phyloP scores from a whole-genome alignment of 1,140 invertebrate species.

The Cotesia typhae region DNA sequence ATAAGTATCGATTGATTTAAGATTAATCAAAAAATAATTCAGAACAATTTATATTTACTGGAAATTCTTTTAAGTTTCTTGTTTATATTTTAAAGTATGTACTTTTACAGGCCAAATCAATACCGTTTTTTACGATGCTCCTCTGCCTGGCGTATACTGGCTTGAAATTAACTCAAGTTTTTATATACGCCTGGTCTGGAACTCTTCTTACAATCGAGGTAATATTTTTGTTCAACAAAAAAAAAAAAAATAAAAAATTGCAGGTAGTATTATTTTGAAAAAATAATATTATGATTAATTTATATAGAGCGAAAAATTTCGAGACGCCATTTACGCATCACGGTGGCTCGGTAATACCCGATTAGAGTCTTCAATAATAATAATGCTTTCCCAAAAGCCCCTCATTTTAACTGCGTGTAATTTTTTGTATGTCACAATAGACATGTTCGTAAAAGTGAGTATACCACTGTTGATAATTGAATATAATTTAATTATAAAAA shows the following conservation, averaged over 20 bases:
- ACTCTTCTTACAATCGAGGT: constrained; percentile 16
- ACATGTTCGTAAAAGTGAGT: constrained; percentile 42
- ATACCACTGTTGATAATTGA: too few relatives aligned
- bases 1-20: neutral
- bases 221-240: neutral
- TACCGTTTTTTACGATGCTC: neutral
- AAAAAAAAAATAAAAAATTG: too few relatives aligned
- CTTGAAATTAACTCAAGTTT: constrained; percentile 7
- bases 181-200: constrained; percentile 13
- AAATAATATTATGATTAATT: too few relatives aligned
- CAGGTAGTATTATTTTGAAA: too few relatives aligned
- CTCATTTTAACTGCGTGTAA: constrained; percentile 37
- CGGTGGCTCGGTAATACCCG: constrained; percentile 33
- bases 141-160: neutral
- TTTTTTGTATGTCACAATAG: constrained; percentile 39
- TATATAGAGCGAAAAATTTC: constrained; percentile 40
- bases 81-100: too few relatives aligned
- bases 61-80: too few relatives aligned
- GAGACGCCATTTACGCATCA: constrained; percentile 23
- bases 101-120: constrained; percentile 4
- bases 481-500: neutral
- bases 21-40: too few relatives aligned
- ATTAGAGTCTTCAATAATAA: constrained; percentile 32
- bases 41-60: too few relatives aligned
- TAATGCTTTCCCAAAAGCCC: constrained; percentile 43